Evolutionary conservation across 2,113 vertebrate species (phyloP).

Genomic region (Syrrhaptes paradoxus): DNA sequence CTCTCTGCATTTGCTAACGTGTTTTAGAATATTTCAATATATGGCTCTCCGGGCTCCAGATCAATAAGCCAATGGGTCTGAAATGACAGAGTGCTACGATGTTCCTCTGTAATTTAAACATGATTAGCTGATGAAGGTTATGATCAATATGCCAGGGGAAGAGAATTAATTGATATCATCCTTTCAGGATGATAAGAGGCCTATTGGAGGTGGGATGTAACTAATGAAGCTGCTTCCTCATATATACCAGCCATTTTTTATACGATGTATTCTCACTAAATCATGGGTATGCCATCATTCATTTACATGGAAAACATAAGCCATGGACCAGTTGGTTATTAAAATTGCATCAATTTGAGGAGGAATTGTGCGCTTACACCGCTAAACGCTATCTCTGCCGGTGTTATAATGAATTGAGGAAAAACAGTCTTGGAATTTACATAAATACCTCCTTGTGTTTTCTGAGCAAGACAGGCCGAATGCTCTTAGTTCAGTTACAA

Average conservation of each 20-base stretch:
- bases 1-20: conserved; percentile 35
- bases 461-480: not conserved
- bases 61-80: conserved; percentile 75
- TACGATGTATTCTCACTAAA: conserved; percentile 43
- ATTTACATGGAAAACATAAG: conserved; percentile 61
- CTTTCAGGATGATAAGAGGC: conserved; percentile 76
- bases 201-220: conserved; percentile 72
- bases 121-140: conserved; percentile 82
- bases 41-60: conserved; percentile 52
- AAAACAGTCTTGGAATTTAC: not conserved
- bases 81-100: conserved; percentile 76
- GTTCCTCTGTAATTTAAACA: conserved; percentile 78
- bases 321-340: conserved; percentile 44
- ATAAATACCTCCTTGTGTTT: not conserved
- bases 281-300: conserved; percentile 62
- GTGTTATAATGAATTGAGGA: not conserved
- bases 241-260: conserved; percentile 67
- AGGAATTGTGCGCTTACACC: not conserved
- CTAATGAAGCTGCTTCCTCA: conserved; percentile 72
- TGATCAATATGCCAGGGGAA: conserved; percentile 77
- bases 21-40: conserved; percentile 64
- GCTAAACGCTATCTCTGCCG: not conserved
- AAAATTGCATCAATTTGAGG: conserved; percentile 31
- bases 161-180: conserved; percentile 82
- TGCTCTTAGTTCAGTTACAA: not conserved